Conservation (phyloP, 2,113 vertebrate species). For the Hyperopisus bebe region DNA sequence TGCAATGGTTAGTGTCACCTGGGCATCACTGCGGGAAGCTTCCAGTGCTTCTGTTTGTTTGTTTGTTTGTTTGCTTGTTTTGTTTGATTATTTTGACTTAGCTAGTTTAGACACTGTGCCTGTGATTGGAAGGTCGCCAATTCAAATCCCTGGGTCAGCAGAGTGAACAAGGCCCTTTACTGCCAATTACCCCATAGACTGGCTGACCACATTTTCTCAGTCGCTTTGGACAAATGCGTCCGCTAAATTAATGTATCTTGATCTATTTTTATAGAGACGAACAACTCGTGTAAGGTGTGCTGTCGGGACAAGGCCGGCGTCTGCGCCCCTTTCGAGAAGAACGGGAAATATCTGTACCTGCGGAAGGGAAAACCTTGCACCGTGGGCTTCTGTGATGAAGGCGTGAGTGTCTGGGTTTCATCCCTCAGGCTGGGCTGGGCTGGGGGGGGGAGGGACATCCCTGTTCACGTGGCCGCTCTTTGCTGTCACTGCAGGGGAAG, state of each 20-base stretch:
- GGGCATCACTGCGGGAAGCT: not conserved
- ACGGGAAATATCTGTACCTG: slow-evolving; percentile 65
- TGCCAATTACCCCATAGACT: not conserved
- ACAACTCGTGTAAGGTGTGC: slow-evolving; percentile 92
- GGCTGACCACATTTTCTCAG: not conserved
- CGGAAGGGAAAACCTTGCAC: slow-evolving; percentile 96
- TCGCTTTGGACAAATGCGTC: not conserved
- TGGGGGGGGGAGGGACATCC: not conserved
- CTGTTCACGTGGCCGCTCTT: not conserved
- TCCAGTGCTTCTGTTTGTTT: not conserved
- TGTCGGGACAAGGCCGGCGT: slow-evolving; percentile 65
- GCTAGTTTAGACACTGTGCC: too few species aligned
- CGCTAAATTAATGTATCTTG: not conserved
- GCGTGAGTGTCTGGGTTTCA: slow-evolving; percentile 59
- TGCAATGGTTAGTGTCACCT: slow-evolving; percentile 72
- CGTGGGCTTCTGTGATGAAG: slow-evolving; percentile 85
- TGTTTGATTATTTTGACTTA: not conserved
- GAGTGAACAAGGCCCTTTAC: not conserved
- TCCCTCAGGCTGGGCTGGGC: not conserved
- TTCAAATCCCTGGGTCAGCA: not conserved
- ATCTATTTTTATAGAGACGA: slow-evolving; percentile 63
- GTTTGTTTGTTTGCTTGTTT: too few species aligned
- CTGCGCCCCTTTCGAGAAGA: slow-evolving; percentile 61
- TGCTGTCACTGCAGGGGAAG: slow-evolving; percentile 69
- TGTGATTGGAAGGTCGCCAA: too few species aligned